These are phyloP conservation scores for Callaeas wilsoni DNA, from an alignment of 2,113 vertebrate species.

Conservation along the genomic window DNA sequence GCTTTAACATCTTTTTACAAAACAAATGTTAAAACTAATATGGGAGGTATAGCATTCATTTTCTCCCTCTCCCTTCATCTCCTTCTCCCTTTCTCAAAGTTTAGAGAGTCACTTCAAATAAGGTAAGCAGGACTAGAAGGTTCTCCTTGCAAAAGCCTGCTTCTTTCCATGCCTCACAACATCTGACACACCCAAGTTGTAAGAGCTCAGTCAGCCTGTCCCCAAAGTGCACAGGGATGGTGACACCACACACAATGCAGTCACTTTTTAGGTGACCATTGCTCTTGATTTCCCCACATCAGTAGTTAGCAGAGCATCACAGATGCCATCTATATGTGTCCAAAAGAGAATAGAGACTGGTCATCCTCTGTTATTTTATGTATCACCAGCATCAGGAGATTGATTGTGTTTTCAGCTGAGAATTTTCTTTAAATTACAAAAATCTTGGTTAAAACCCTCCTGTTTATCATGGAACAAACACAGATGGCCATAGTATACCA, in stretches of 20 bases:
- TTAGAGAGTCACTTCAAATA: background rate
- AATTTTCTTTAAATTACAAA: background rate
- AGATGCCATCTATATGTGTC: background rate
- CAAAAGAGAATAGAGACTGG: background rate
- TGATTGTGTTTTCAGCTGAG: background rate
- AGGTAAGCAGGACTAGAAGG: background rate
- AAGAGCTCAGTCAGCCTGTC: background rate
- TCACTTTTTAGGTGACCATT: background rate
- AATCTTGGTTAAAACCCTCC: background rate
- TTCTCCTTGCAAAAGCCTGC: background rate
- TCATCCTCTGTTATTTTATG: background rate
- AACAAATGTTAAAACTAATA: background rate
- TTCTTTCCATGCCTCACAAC: background rate
- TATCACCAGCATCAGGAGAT: background rate
- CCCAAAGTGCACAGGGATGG: background rate
- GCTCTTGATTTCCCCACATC: background rate
- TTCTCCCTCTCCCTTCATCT: background rate
- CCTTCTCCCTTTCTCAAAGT: background rate
- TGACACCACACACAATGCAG: background rate
- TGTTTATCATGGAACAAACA: background rate
- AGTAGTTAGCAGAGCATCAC: background rate
- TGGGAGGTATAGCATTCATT: background rate
- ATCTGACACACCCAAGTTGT: background rate
- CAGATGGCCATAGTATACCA: background rate
- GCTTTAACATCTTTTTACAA: background rate